A percentile compares a stretch with the other conserved stretches of the same genome.
Conservation (phyloP, 2,797 vertebrate genomes). For the Catharus ustulatus region DNA sequence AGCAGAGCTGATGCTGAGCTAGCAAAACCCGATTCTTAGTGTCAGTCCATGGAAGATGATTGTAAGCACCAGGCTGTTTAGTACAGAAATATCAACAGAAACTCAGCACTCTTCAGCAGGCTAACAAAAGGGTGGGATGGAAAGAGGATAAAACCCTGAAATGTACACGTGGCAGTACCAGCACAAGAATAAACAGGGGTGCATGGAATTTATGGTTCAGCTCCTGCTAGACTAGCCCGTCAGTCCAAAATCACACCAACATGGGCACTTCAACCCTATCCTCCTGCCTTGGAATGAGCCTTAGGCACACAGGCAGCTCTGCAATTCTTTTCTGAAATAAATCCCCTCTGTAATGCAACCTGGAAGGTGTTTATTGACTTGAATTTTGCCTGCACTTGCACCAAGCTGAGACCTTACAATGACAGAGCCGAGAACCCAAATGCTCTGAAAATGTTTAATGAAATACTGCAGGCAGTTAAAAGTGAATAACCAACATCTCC, state of each 20-base stretch:
- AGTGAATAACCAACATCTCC: neutral
- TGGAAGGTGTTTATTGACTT: neutral
- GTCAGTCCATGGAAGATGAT: neutral
- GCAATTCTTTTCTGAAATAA: neutral
- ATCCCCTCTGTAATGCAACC: neutral
- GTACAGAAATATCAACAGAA: neutral
- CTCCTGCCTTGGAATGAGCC: neutral
- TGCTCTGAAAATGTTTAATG: neutral
- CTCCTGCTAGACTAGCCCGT: neutral
- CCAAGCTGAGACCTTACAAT: neutral
- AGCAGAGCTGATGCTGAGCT: neutral
- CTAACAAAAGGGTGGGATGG: neutral
- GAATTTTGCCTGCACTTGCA: neutral
- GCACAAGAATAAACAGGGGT: neutral
- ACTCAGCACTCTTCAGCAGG: neutral
- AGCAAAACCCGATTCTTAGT: neutral
- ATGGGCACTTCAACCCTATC: neutral
- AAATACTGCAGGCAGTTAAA: neutral
- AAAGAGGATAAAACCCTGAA: neutral
- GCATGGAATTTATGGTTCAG: neutral
- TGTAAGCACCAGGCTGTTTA: neutral
- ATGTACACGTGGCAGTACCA: accelerated
- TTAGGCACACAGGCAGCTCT: neutral
- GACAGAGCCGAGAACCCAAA: neutral
- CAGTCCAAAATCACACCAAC: neutral